Conservation (phyloP, 2,113 vertebrate species). For the Recurvirostra avosetta region DNA sequence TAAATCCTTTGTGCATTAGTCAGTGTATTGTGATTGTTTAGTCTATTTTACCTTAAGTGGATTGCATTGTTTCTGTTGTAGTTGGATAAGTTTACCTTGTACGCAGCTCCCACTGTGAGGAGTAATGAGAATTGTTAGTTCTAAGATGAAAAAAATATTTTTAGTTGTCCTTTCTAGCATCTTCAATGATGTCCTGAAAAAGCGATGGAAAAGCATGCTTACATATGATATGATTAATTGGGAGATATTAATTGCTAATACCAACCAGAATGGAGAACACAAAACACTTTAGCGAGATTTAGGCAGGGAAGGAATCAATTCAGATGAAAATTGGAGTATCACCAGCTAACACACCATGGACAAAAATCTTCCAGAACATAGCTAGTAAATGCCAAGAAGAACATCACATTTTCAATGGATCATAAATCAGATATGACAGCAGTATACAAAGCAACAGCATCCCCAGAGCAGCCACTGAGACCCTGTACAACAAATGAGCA, state of each 20-base stretch:
- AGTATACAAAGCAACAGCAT: neutral
- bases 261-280: neutral
- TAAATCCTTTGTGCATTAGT: neutral
- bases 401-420: neutral
- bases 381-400: neutral
- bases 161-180: neutral
- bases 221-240: neutral
- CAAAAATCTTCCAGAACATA: neutral
- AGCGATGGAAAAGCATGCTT: neutral
- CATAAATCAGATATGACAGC: neutral
- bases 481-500: neutral
- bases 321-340: neutral
- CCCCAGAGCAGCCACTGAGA: neutral
- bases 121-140: neutral
- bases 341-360: neutral
- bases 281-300: neutral
- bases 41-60: neutral
- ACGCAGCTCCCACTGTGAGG: neutral
- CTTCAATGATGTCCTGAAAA: neutral
- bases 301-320: neutral
- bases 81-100: neutral
- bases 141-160: neutral
- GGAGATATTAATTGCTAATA: neutral
- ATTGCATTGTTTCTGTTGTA: neutral
- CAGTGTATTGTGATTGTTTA: neutral